Base-by-base conservation (phyloP, 2,797 vertebrate species). In the Pygocentrus nattereri region DNA sequence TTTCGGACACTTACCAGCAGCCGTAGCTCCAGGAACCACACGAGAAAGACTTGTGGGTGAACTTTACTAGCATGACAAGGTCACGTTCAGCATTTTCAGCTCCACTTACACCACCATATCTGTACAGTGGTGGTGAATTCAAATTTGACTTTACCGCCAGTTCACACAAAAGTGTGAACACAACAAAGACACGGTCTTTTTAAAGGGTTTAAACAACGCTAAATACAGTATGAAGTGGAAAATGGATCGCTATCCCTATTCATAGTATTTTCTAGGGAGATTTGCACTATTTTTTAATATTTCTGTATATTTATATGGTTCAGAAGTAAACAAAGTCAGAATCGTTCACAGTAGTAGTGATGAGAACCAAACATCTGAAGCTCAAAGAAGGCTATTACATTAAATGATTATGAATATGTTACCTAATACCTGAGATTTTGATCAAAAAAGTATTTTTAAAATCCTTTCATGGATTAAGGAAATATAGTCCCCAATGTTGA, bases 51-150 rank as follows among this genome's bases (percentile, higher is more conserved):
- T 50, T 27, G 19, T 13, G 12, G 18, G 31, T n/a, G n/a, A 56
- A 30, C 7, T 13, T 64, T n/a, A 67, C 8, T 30, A 52, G 13
- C 19, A 49, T n/a, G 1, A 47, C 25, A 58, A 11, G 38, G 74
- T 58, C 70, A 64, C 52, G 59, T 49, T 34, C 12, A 68, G 19
- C 44, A 70, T 54, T 75, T 62, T 25, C 41, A 69, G 62, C 19
- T 34, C 34, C n/a, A 61, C n/a, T 18, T 50, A 31, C 16, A 10
- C 0, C 30, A 65, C 30, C 30, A 31, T 62, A 21, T 49, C 25
- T 15, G 11, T 19, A n/a, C 4, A 10, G 3, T 65, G 2, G 10
- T 1, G 61, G 6, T 65, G 8, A 34, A 65, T 65, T 38, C 31
- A 38, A 38, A 21, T 38, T 21, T 38, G 2, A 65, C 61, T 34